Evolutionary conservation across 2,888 invertebrate species (phyloP).

Genomic region (Ophion ellenae): DNA sequence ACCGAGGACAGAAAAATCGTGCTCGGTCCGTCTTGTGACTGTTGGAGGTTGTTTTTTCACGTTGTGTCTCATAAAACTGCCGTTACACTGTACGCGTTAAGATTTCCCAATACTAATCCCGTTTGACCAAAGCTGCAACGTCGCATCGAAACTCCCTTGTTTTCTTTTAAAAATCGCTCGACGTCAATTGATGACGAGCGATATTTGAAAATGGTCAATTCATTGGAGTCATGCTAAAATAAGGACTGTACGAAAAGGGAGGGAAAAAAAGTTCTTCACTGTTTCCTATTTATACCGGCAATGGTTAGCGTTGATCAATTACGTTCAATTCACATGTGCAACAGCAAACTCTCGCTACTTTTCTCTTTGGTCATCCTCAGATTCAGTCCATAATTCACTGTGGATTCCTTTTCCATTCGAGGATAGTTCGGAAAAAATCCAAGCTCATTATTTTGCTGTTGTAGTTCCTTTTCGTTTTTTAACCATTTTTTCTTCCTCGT

Average conservation of each 20-base stretch:
- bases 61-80: slow-evolving; percentile 2
- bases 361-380: not conserved
- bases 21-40: not conserved
- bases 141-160: slow-evolving; percentile 7
- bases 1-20: slow-evolving; percentile 44
- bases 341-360: not conserved
- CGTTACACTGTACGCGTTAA: not conserved
- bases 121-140: not conserved
- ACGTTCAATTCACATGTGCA: not conserved
- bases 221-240: not conserved
- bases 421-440: too few species aligned
- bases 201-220: not conserved
- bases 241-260: not conserved
- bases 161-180: not conserved
- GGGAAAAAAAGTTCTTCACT: not conserved
- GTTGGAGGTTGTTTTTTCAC: slow-evolving; percentile 17
- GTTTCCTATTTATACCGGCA: not conserved
- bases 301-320: not conserved
- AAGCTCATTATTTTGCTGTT: too few species aligned
- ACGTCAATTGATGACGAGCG: not conserved
- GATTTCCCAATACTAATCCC: not conserved
- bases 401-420: too few species aligned
- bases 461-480: too few species aligned
- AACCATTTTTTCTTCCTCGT: too few species aligned
- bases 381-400: not conserved